Evolutionary conservation across 2,797 vertebrate species (phyloP).

Genomic region (Phataginus tricuspis): DNA sequence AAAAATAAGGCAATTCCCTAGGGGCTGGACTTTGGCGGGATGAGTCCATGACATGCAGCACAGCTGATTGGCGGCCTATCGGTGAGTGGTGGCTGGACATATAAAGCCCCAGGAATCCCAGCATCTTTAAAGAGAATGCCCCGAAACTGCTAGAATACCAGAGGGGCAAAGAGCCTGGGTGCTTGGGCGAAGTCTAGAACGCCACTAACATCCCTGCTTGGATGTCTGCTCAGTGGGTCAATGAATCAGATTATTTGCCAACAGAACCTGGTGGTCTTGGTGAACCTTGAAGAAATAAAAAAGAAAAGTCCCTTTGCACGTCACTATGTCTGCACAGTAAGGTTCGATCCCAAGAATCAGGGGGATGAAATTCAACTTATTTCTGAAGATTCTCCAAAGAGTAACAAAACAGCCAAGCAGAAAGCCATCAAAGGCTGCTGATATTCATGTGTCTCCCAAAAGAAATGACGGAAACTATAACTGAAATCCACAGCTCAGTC

Average conservation of each 20-base stretch:
- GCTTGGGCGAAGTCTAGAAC: background rate
- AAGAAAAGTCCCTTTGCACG: background rate
- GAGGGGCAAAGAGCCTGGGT: background rate
- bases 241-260: constrained; percentile 1
- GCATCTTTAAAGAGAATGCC: background rate
- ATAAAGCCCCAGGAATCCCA: background rate
- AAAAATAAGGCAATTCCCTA: background rate
- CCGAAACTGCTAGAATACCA: background rate
- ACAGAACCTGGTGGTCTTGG: background rate
- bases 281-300: background rate
- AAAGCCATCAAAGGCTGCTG: background rate
- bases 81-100: background rate
- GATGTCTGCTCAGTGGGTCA: background rate
- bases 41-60: background rate
- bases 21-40: no score
- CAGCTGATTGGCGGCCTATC: background rate
- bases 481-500: background rate
- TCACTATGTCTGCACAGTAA: background rate
- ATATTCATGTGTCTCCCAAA: background rate
- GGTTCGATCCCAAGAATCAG: background rate
- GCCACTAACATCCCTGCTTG: background rate
- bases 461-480: background rate
- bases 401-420: background rate
- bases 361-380: background rate
- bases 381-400: constrained; percentile 22